These are phyloP conservation scores for Ptycholaimellus sp. DNA, from an alignment of 2,888 invertebrate genomes.

Conservation along the genomic window DNA sequence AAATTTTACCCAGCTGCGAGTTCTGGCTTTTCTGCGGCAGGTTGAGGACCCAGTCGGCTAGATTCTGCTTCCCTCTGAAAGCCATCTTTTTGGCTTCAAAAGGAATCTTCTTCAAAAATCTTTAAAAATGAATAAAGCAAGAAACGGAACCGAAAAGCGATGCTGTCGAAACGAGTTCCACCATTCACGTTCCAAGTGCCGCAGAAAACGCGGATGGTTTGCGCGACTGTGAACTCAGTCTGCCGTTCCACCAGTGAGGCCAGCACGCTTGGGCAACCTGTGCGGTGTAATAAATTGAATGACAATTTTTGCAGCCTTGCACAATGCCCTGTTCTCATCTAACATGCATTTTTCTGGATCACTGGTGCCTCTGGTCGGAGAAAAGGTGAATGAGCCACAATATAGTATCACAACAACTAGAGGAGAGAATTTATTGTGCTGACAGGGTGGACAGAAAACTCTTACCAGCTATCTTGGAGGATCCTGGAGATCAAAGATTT, in stretches of 20 bases:
- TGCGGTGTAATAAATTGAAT: too few species aligned
- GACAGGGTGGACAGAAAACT: too few species aligned
- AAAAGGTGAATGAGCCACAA: too few species aligned
- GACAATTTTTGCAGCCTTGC: too few species aligned
- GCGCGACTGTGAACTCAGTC: slow-evolving; percentile 47
- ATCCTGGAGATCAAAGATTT: too few species aligned
- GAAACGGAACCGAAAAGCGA: slow-evolving; percentile 47
- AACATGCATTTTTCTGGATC: too few species aligned
- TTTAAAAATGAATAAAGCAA: neutral
- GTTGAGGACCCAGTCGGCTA: slow-evolving; percentile 29
- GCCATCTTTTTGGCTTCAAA: neutral
- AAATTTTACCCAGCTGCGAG: too few species aligned
- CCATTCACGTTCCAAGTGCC: slow-evolving; percentile 99
- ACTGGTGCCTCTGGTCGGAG: too few species aligned
- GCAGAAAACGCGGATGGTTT: slow-evolving; percentile 51
- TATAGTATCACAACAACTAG: too few species aligned
- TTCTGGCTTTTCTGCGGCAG: slow-evolving; percentile 3
- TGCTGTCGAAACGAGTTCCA: slow-evolving; percentile 85
- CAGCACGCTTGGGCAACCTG: slow-evolving; percentile 53
- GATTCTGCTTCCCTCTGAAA: slow-evolving; percentile 25
- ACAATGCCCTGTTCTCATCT: too few species aligned
- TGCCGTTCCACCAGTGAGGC: slow-evolving; percentile 60
- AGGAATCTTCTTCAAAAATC: neutral
- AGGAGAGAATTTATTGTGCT: too few species aligned
- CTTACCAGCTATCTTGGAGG: too few species aligned